Conservation (phyloP, 2,113 vertebrate species). For the Limnothrissa miodon region DNA sequence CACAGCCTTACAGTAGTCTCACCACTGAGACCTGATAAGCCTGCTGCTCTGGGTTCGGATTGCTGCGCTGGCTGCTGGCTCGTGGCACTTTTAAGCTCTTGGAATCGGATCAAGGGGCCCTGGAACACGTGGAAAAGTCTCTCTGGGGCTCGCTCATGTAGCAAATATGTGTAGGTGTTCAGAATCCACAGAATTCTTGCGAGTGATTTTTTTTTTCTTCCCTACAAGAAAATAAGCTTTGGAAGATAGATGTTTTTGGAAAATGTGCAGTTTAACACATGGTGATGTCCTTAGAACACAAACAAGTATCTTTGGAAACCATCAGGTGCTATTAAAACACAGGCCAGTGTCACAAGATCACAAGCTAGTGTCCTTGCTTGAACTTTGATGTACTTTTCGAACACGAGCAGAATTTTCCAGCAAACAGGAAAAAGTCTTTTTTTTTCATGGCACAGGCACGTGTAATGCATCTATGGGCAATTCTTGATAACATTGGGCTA, state of each 20-base stretch:
- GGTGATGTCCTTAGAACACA: background rate
- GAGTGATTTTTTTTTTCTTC: background rate
- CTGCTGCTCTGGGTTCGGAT: background rate
- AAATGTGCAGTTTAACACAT: background rate
- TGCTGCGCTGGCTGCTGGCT: background rate
- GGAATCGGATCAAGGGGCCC: background rate
- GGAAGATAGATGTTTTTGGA: background rate
- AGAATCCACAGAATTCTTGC: background rate
- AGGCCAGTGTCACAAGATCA: background rate
- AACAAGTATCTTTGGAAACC: background rate
- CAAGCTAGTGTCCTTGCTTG: too few species aligned
- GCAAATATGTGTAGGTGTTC: background rate
- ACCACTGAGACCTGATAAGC: background rate
- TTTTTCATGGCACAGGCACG: background rate
- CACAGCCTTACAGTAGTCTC: too few species aligned
- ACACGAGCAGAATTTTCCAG: background rate
- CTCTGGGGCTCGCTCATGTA: background rate
- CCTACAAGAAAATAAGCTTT: background rate
- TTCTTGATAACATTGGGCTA: too few species aligned
- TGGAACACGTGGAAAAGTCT: background rate
- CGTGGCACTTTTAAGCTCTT: background rate
- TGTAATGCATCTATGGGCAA: background rate
- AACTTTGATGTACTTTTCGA: background rate
- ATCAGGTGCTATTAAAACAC: background rate
- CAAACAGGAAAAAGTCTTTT: background rate